Conservation (phyloP, 2,113 vertebrate species). For the Candoia aspera region DNA sequence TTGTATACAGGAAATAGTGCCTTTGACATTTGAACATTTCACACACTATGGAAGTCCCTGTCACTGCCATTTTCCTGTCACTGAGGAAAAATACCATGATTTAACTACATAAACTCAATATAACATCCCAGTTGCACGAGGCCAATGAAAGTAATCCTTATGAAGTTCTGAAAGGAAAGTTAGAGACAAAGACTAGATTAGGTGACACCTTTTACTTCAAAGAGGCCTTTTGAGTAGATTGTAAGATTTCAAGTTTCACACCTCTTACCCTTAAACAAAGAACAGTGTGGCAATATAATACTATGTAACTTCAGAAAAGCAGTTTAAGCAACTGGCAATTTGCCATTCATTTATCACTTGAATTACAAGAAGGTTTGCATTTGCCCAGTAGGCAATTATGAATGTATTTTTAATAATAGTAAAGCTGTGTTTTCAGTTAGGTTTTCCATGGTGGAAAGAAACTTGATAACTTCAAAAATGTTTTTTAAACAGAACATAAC, state of each 20-base stretch:
- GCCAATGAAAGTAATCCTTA: background rate
- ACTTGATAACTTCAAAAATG: background rate
- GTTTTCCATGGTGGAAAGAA: background rate
- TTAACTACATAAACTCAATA: background rate
- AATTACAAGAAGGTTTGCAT: background rate
- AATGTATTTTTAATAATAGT: background rate
- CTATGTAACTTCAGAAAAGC: background rate
- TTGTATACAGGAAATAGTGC: background rate
- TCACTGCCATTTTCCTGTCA: background rate
- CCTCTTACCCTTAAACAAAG: background rate
- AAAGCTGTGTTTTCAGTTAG: background rate
- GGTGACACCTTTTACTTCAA: background rate
- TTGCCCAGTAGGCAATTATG: background rate
- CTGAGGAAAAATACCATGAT: background rate
- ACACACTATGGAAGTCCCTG: background rate
- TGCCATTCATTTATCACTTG: background rate
- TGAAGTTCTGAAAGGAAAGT: background rate
- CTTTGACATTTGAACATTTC: background rate
- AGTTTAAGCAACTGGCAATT: slow-evolving; percentile 1
- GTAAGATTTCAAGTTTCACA: slow-evolving; percentile 4
- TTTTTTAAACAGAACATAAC: background rate
- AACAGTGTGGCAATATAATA: slow-evolving; percentile 1
- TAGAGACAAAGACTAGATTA: slow-evolving; percentile 2
- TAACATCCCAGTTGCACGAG: background rate
- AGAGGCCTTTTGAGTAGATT: background rate